Evolutionary conservation across 2,888 invertebrate genomes (phyloP), one percentile per base, ranked within the genome.

Genomic region (Clostera curtula): DNA sequence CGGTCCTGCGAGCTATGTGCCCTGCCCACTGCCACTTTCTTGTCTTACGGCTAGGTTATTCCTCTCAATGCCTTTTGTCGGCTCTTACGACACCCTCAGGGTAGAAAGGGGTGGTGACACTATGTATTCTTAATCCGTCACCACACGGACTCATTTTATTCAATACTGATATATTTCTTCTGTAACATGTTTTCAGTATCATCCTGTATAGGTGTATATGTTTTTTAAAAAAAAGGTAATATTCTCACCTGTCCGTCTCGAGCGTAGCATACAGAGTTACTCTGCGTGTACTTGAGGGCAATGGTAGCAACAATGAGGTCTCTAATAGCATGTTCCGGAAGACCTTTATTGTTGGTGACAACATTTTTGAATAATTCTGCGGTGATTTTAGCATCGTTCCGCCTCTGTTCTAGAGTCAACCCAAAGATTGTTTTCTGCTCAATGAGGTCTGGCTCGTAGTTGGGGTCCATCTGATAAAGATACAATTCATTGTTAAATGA

Each of bases 211-310:
- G 8, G n/a, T 9, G 25, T 3, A n/a, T 3, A 24, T 10, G 1
- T 14, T 7, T 19, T 2, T 12, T n/a, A 3, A 11, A 9, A 18
- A 5, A 26, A 10, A 15, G 22, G 5, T 8, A 12, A 8, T 21
- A 13, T 5, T 22, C 32, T 33, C 11, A 92, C 91, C 86, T 95
- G 91, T 3, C 96, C 97, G 70, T 97, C 93, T 50, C 91, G 91
- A 0, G 98, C 97, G 58, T 93, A 98, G 65, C 98, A 98, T 0
- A 99, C 98, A 0, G 97, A 98, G 75, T 99, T 99, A 52, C 98
- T 98, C 74, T 99, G 98, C 0, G 98, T 97, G 64, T 97, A 99
- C 67, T 99, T 99, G 10, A 98, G 85, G 0, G 98, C 95, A 34
- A 98, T 95, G 0, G 97, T 97, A 1, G 98, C 98, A 1, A 99